Conservation (phyloP, 2,888 invertebrate species). For the Isoperla grammatica region DNA sequence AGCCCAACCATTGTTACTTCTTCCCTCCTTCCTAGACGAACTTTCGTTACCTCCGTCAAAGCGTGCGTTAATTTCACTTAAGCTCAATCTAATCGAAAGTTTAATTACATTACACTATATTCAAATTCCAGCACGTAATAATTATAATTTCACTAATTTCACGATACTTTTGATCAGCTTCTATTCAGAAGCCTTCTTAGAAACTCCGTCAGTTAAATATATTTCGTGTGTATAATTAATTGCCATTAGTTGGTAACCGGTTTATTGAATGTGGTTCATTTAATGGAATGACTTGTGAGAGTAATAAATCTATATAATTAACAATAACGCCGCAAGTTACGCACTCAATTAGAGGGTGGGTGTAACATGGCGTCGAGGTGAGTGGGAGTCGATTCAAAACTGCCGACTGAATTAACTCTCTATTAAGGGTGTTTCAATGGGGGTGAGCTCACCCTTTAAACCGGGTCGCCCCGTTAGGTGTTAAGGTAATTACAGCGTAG, state of each 20-base stretch:
- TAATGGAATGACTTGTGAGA: constrained; percentile 14
- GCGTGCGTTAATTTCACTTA: too few relatives aligned
- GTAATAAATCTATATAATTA: constrained; percentile 8
- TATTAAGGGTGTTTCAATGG: background rate
- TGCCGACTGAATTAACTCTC: background rate
- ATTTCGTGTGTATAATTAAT: background rate
- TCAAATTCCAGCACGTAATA: background rate
- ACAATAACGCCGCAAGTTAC: constrained; percentile 1
- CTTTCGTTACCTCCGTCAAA: too few relatives aligned
- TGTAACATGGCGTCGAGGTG: background rate
- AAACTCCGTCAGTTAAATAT: background rate
- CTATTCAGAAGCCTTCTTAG: constrained; percentile 1
- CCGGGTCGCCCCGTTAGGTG: too few relatives aligned
- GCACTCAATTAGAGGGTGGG: too few relatives aligned
- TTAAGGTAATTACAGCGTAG: too few relatives aligned
- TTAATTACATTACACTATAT: too few relatives aligned
- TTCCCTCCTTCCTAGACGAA: too few relatives aligned
- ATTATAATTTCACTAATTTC: constrained; percentile 10
- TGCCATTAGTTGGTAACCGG: too few relatives aligned
- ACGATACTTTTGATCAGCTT: constrained; percentile 8
- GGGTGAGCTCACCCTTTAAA: background rate
- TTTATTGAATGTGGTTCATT: background rate
- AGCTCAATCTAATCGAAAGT: too few relatives aligned
- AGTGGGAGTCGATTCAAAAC: background rate
- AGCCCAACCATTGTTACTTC: too few relatives aligned